A percentile compares a stretch with the other conserved stretches of the same genome.
phyloP scores from a whole-genome alignment of 1,140 invertebrate genomes.

The Scaptomyza hsui region DNA sequence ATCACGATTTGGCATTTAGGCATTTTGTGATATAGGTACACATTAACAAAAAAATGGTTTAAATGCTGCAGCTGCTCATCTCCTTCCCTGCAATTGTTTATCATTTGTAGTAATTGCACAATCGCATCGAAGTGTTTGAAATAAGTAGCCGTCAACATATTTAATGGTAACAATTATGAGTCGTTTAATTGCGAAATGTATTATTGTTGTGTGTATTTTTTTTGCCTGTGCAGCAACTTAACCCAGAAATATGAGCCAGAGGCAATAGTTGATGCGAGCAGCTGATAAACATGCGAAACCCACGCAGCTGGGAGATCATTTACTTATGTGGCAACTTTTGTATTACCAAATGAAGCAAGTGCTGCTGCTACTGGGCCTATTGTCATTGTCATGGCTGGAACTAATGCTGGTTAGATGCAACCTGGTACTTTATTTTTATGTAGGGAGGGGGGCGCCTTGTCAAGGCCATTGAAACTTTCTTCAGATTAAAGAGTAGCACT shows the following conservation, averaged over 20 bases:
- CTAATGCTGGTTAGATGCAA: slow-evolving; percentile 5
- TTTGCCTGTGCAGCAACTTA: slow-evolving; percentile 58
- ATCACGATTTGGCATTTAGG: slow-evolving; percentile 6
- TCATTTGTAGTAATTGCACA: slow-evolving; percentile 61
- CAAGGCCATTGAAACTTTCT: slow-evolving; percentile 74
- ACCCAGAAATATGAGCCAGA: slow-evolving; percentile 57
- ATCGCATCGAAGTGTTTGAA: slow-evolving; percentile 38
- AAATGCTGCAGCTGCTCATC: slow-evolving; percentile 35
- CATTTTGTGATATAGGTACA: not conserved
- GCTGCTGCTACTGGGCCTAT: slow-evolving; percentile 55
- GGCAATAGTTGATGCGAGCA: slow-evolving; percentile 29
- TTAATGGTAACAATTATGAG: slow-evolving; percentile 63
- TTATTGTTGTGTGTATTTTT: slow-evolving; percentile 12
- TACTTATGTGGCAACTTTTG: slow-evolving; percentile 33
- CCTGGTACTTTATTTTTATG: slow-evolving; percentile 13
- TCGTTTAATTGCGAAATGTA: slow-evolving; percentile 62
- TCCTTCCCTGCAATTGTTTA: slow-evolving; percentile 1
- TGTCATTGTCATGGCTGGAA: slow-evolving; percentile 43
- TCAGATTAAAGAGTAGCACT: slow-evolving; percentile 25
- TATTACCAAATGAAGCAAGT: slow-evolving; percentile 71
- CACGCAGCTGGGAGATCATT: slow-evolving; percentile 34
- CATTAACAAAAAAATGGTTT: slow-evolving; percentile 16
- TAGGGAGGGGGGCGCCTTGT: slow-evolving; percentile 38
- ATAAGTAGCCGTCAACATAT: slow-evolving; percentile 25
- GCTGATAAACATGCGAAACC: slow-evolving; percentile 48